Evolutionary conservation across 2,113 vertebrate genomes (phyloP).

Genomic region (Anseranas semipalmata): DNA sequence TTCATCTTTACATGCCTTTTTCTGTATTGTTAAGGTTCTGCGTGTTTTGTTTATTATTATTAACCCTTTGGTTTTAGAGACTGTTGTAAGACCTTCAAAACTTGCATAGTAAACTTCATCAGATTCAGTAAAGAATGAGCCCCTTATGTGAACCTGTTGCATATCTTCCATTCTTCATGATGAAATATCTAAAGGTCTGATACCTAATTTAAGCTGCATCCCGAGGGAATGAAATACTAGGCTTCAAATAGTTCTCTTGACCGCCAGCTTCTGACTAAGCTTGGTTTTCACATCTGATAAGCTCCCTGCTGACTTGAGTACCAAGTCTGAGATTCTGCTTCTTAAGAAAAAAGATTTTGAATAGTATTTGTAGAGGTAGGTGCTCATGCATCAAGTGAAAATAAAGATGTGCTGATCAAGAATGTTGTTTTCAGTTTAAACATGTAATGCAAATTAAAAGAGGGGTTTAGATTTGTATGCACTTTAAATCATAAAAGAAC

Average conservation of each 20-base stretch:
- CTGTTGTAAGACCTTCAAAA: neutral
- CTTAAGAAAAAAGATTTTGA: neutral
- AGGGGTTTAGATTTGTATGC: neutral
- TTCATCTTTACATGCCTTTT: neutral
- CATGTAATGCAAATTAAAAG: fast-evolving
- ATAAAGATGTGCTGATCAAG: neutral
- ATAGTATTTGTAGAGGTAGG: neutral
- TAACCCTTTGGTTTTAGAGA: neutral
- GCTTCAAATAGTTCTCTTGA: neutral
- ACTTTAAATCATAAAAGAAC: fast-evolving
- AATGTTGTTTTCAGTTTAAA: neutral
- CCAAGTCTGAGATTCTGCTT: neutral
- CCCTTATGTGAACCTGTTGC: neutral
- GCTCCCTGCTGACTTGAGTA: neutral
- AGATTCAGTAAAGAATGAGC: neutral
- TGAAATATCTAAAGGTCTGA: neutral
- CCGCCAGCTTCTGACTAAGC: neutral
- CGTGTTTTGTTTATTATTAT: neutral
- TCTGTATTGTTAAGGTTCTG: neutral
- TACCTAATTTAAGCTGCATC: neutral
- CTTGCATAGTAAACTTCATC: neutral
- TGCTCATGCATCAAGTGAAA: neutral
- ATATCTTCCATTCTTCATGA: neutral
- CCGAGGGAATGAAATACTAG: neutral
- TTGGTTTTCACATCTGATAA: neutral